Conservation (phyloP, 2,888 invertebrate species). For the Calliphora vomitoria region DNA sequence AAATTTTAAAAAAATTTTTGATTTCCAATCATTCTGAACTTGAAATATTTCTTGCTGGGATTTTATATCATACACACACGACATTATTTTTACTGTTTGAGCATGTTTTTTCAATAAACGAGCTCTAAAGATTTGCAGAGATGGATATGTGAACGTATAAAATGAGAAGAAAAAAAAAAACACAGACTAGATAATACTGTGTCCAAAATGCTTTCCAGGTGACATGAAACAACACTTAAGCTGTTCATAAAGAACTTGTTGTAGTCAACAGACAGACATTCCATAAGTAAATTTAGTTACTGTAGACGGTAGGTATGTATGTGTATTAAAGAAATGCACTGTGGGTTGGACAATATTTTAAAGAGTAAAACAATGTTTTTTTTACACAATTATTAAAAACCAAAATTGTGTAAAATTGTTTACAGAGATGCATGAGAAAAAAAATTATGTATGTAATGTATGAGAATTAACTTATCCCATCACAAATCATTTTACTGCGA, state of each 20-base stretch:
- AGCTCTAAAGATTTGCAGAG: constrained; percentile 38
- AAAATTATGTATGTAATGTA: too few species aligned
- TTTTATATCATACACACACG: constrained; percentile 2
- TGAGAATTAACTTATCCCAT: too few species aligned
- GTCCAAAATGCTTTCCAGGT: constrained; percentile 85
- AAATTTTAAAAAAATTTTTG: too few species aligned
- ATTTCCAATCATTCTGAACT: too few species aligned
- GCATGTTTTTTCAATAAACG: constrained; percentile 37
- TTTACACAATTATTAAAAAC: too few species aligned
- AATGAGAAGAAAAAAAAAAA: constrained; percentile 29
- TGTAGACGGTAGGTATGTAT: background rate
- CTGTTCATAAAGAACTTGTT: constrained; percentile 69
- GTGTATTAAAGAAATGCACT: constrained; percentile 24
- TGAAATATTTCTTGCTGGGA: too few species aligned
- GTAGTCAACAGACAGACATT: constrained; percentile 69
- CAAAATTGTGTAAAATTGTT: too few species aligned
- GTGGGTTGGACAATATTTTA: constrained; percentile 8
- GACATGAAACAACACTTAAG: constrained; percentile 85
- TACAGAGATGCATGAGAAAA: too few species aligned
- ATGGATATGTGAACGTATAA: constrained; percentile 45
- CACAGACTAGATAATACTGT: constrained; percentile 81
- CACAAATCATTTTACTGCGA: too few species aligned
- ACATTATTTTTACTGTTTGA: constrained; percentile 25
- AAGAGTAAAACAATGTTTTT: too few species aligned
- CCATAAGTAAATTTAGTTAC: constrained; percentile 70